Percentiles rank a stretch among this genome's conserved stretches.
Evolutionary conservation across 2,113 vertebrate genomes (phyloP).

Genomic region (Catharus minimus): DNA sequence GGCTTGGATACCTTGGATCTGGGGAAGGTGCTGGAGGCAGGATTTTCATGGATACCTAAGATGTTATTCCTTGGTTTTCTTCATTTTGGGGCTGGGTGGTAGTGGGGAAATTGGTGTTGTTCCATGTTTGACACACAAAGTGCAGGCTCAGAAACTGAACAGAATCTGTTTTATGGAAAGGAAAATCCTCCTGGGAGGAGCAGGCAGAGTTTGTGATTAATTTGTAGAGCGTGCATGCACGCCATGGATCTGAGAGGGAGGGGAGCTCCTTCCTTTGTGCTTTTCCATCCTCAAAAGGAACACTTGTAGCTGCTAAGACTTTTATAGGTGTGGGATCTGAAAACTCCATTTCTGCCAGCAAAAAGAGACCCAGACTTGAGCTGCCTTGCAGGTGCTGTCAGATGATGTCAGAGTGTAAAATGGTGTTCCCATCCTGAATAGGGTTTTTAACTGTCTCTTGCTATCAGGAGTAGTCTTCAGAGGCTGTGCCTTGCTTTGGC

Average conservation of each 20-base stretch:
- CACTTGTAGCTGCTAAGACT: background rate
- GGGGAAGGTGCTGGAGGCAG: background rate
- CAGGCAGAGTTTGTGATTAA: conserved; percentile 29
- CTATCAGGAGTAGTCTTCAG: background rate
- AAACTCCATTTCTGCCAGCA: background rate
- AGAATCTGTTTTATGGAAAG: background rate
- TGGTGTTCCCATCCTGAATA: background rate
- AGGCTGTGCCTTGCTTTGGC: background rate
- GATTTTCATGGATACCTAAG: background rate
- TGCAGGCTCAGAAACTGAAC: background rate
- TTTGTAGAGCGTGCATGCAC: background rate
- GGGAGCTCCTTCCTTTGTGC: background rate
- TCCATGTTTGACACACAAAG: background rate
- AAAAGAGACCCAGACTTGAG: background rate
- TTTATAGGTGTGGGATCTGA: background rate
- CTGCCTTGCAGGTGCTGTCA: background rate
- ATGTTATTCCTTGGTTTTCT: background rate
- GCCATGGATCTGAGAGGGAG: background rate
- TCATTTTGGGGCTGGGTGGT: background rate
- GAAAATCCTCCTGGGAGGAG: conserved; percentile 28
- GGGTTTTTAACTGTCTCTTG: background rate
- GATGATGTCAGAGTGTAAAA: background rate
- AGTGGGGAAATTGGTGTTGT: background rate
- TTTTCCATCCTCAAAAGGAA: background rate
- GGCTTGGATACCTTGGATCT: background rate